Evolutionary conservation across 2,888 invertebrate species (phyloP).

Genomic region (Noctua pronuba): DNA sequence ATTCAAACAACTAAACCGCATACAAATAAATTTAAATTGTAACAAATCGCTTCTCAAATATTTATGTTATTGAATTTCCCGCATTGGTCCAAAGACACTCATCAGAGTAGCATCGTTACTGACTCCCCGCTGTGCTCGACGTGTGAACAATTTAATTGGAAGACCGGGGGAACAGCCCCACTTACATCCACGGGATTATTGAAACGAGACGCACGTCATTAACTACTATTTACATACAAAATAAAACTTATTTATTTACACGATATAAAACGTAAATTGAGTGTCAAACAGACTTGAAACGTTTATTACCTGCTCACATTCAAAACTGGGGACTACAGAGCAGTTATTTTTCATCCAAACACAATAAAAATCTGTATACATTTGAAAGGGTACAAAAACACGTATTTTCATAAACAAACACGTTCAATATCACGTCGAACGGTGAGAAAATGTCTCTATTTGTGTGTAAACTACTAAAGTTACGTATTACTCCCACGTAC

Average conservation of each 20-base stretch:
- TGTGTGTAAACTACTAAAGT: conserved; percentile 77
- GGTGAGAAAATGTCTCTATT: conserved; percentile 84
- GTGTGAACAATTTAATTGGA: conserved; percentile 90
- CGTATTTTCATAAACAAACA: conserved; percentile 77
- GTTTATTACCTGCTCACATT: conserved; percentile 61
- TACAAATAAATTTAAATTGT: conserved; percentile 59
- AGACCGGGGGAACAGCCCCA: conserved; percentile 78
- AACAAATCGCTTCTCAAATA: conserved; percentile 69
- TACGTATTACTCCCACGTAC: conserved; percentile 80
- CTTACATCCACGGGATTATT: conserved; percentile 76
- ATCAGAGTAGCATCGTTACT: conserved; percentile 67
- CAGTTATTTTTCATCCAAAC: conserved; percentile 70
- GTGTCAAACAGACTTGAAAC: conserved; percentile 63
- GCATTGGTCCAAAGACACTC: conserved; percentile 71
- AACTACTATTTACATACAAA: conserved; percentile 63
- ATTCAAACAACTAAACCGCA: conserved; percentile 36
- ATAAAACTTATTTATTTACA: conserved; percentile 59
- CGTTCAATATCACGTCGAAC: conserved; percentile 79
- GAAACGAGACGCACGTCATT: conserved; percentile 67
- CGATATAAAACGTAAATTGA: conserved; percentile 62
- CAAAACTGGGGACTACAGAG: conserved; percentile 40
- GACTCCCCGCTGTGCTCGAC: conserved; percentile 83
- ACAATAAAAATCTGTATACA: conserved; percentile 69
- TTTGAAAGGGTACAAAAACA: conserved; percentile 73
- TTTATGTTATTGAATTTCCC: conserved; percentile 73